Conservation (phyloP, 2,797 vertebrate species). For the Percopsis omiscomaycus region DNA sequence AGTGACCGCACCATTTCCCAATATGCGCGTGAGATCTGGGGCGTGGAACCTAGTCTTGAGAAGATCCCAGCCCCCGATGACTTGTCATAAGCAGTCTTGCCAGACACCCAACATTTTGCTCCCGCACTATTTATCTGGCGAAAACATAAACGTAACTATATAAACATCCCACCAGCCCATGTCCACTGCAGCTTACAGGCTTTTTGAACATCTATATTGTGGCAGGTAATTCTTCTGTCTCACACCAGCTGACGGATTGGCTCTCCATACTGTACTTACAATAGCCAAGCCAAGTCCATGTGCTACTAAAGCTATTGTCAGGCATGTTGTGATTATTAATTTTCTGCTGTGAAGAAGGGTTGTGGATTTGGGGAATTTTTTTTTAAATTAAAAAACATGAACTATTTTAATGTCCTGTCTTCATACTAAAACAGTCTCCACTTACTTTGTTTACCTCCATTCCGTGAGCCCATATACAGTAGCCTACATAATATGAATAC, state of each 20-base stretch:
- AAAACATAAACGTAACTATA: no score
- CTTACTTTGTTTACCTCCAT: no score
- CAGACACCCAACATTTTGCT: slow-evolving; percentile 12
- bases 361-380: slow-evolving; percentile 51
- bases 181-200: background rate
- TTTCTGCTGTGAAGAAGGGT: slow-evolving; percentile 30
- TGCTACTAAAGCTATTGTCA: slow-evolving; percentile 3
- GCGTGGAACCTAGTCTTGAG: slow-evolving; percentile 83
- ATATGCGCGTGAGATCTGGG: slow-evolving; percentile 93
- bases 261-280: slow-evolving; percentile 12
- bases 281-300: slow-evolving; percentile 7
- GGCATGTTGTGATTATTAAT: slow-evolving; percentile 8
- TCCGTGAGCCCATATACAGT: no score
- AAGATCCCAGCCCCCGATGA: slow-evolving; percentile 84
- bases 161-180: slow-evolving; percentile 28
- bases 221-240: slow-evolving; percentile 9
- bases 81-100: slow-evolving; percentile 10
- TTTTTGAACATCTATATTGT: slow-evolving; percentile 11
- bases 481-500: no score
- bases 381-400: slow-evolving; percentile 49
- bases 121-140: no score
- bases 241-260: slow-evolving; percentile 11
- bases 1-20: slow-evolving; percentile 90
- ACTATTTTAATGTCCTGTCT: slow-evolving; percentile 56
- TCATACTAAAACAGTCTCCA: slow-evolving; percentile 5